These are phyloP conservation scores for Mesitornis unicolor DNA, from an alignment of 2,113 vertebrate species.

Conservation along the genomic window DNA sequence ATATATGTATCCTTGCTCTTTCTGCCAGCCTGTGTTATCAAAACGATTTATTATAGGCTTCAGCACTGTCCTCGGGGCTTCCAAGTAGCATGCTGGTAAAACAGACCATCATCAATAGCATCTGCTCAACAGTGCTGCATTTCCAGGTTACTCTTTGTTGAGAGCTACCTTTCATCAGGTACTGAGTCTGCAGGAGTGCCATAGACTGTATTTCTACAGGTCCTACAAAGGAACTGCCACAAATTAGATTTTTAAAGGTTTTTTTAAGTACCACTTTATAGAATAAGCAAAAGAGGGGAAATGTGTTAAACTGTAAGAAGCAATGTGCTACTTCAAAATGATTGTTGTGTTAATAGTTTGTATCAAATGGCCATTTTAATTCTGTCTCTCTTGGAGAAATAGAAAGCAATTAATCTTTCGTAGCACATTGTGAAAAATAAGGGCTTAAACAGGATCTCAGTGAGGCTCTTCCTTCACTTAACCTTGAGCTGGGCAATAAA, in stretches of 20 bases:
- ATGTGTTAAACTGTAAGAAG: neutral
- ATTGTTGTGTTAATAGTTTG: conserved; percentile 20
- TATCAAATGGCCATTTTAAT: conserved; percentile 3
- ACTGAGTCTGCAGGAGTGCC: neutral
- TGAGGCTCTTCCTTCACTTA: conserved; percentile 24
- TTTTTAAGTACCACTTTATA: neutral
- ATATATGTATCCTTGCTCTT: neutral
- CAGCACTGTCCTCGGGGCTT: neutral
- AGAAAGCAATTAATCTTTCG: conserved; percentile 41
- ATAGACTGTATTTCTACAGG: neutral
- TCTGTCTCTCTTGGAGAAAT: neutral
- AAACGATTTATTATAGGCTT: neutral
- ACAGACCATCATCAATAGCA: neutral
- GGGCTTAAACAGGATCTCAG: neutral
- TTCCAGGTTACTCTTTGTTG: neutral
- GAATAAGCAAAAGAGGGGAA: neutral
- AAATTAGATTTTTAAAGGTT: neutral
- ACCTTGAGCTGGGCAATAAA: conserved; percentile 45
- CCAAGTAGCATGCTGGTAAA: neutral
- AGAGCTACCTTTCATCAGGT: neutral
- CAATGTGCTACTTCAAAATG: neutral
- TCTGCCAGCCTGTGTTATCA: conserved; percentile 10
- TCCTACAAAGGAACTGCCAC: neutral
- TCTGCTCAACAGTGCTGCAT: neutral
- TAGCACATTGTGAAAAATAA: conserved; percentile 13